Evolutionary conservation across 2,888 invertebrate species (phyloP).

Genomic region (Andrena dorsata): DNA sequence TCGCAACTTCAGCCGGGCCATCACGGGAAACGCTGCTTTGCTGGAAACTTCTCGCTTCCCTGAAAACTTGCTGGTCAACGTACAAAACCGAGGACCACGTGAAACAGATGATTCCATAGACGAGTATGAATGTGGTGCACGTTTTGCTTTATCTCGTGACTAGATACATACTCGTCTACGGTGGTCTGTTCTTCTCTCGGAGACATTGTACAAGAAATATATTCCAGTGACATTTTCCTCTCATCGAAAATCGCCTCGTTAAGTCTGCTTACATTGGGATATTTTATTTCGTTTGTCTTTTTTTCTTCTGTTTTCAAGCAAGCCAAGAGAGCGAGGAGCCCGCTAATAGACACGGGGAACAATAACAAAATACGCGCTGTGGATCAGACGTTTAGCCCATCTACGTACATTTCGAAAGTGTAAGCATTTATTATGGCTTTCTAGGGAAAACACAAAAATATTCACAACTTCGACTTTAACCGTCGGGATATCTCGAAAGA

Average conservation of each 20-base stretch:
- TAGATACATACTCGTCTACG: constrained; percentile 96
- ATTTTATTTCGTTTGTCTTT: constrained; percentile 2
- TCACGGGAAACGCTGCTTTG: not conserved
- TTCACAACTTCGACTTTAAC: no score
- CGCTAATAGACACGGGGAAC: constrained; percentile 57
- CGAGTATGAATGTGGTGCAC: constrained; percentile 93
- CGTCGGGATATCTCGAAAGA: no score
- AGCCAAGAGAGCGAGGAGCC: constrained; percentile 75
- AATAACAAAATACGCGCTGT: constrained; percentile 65
- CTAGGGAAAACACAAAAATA: no score
- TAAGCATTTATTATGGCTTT: constrained; percentile 42
- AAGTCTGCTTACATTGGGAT: not conserved
- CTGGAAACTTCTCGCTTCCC: not conserved
- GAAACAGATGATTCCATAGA: constrained; percentile 87
- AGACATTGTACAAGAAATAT: not conserved
- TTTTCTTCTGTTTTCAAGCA: constrained; percentile 62
- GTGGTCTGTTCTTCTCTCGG: constrained; percentile 81
- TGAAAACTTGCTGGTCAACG: not conserved
- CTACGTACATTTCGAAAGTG: constrained; percentile 35
- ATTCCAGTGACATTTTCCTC: not conserved
- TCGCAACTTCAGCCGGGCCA: constrained; percentile 22
- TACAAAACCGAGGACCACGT: not conserved
- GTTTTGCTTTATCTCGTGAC: constrained; percentile 88
- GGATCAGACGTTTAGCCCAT: constrained; percentile 63
- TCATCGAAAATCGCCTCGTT: not conserved